Evolutionary conservation across 2,888 invertebrate species (phyloP), one percentile per base, ranked within the genome.

Genomic region (Sericinus montela): DNA sequence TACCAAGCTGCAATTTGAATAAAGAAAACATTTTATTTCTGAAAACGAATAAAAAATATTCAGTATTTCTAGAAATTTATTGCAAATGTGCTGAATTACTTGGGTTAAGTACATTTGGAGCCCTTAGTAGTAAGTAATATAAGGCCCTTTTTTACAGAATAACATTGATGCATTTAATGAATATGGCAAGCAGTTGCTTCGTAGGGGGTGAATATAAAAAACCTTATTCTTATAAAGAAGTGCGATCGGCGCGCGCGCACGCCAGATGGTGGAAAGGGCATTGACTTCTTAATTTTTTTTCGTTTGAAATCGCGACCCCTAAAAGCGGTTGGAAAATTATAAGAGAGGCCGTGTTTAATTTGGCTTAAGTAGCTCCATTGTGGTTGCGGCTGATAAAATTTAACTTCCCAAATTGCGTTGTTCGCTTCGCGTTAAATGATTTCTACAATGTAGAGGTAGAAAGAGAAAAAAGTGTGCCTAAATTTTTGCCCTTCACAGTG

Each of bases 261-360:
- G 61, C 80, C 86, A 86, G 82, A 84, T 85, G 87, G 75, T 69
- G 64, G 47, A 58, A 68, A 65, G 82, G 81, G 80, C 86, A 83
- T 75, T 82, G 87, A 86, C 87, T 86, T 62, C 69, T 80, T 70
- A 72, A 78, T 74, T 68, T 62, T 65, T 55, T 67, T 74, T 76
- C 75, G 73, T 74, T 34, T 34, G 58, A 73, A 80, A 79, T 79
- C 72, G 80, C 80, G 75, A 84, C 81, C 84, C 81, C 75, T 80
- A 78, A 80, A 67, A 78, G 83, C 78, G 82, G 83, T 76, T 72
- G 63, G 57, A 62, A 65, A 72, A 75, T 69, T 72, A 69, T 65
- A 67, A 65, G 64, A 62, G 61, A 60, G 59, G 57, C 61, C 61
- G 59, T 62, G 62, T 75, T 75, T 79, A 75, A 80, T 77, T 72